Conservation (phyloP, 2,888 invertebrate genomes). For the Amaurobius ferox region DNA sequence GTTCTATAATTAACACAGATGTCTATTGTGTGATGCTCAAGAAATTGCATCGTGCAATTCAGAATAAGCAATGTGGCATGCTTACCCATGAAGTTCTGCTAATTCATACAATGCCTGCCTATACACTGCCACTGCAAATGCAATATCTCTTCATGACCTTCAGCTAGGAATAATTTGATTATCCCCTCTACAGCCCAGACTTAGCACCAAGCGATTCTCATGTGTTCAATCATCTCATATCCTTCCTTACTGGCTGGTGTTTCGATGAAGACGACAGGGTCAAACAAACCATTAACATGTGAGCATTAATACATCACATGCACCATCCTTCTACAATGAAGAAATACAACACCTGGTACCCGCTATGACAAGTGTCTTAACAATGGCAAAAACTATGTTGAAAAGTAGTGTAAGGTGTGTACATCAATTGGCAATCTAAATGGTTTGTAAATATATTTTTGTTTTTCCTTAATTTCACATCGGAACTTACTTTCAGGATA, state of each 20-base stretch:
- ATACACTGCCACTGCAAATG: background rate
- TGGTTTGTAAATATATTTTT: background rate
- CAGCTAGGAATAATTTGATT: background rate
- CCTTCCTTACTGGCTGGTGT: background rate
- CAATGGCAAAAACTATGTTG: background rate
- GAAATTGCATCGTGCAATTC: constrained; percentile 19
- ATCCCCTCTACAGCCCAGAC: constrained; percentile 27
- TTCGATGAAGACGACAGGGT: background rate
- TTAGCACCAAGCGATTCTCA: constrained; percentile 10
- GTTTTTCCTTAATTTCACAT: background rate
- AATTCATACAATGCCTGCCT: constrained; percentile 9
- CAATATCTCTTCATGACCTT: background rate
- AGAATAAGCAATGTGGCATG: background rate
- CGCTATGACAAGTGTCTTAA: background rate
- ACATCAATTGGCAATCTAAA: background rate
- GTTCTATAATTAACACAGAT: background rate
- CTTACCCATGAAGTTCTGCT: background rate
- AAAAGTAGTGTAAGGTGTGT: background rate
- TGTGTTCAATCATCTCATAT: background rate
- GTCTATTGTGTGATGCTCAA: constrained; percentile 7
- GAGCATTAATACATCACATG: background rate
- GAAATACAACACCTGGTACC: background rate
- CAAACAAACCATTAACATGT: background rate
- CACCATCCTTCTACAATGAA: background rate
- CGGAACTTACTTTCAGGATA: background rate